Conservation (phyloP, 1,140 invertebrate genomes). For the Drosophila miranda region DNA sequence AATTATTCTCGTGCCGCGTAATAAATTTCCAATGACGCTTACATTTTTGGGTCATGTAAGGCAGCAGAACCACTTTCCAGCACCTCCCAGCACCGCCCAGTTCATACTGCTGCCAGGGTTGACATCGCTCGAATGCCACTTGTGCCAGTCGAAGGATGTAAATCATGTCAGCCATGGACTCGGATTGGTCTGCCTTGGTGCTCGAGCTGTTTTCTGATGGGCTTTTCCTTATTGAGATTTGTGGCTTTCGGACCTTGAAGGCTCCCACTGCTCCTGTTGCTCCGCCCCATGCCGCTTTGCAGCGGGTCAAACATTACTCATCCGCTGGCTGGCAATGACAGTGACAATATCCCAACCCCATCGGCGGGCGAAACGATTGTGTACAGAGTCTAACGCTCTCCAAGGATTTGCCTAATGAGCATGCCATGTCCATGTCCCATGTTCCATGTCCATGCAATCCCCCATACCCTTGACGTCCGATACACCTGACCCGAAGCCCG, state of each 20-base stretch:
- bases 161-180: constrained; percentile 29
- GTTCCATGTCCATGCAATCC: constrained; percentile 45
- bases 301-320: constrained; percentile 30
- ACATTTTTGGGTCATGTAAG: constrained; percentile 49
- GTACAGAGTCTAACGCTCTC: constrained; percentile 48
- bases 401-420: constrained; percentile 75
- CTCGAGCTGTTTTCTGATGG: neutral
- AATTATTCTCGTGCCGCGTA: constrained; percentile 36
- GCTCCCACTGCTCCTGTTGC: neutral
- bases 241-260: neutral
- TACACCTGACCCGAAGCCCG: constrained; percentile 1
- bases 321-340: constrained; percentile 47
- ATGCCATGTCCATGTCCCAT: constrained; percentile 55
- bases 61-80: constrained; percentile 7
- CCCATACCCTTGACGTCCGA: constrained; percentile 14
- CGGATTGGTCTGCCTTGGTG: neutral
- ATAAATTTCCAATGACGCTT: constrained; percentile 42
- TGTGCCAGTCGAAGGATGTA: constrained; percentile 27
- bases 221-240: neutral
- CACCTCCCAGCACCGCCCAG: neutral
- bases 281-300: neutral
- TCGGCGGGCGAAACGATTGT: constrained; percentile 6
- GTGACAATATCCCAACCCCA: constrained; percentile 37
- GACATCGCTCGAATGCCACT: constrained; percentile 42
- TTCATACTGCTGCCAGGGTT: constrained; percentile 16